These are phyloP conservation scores for Drosophila formosana DNA, from an alignment of 2,888 invertebrate species.

Conservation along the genomic window DNA sequence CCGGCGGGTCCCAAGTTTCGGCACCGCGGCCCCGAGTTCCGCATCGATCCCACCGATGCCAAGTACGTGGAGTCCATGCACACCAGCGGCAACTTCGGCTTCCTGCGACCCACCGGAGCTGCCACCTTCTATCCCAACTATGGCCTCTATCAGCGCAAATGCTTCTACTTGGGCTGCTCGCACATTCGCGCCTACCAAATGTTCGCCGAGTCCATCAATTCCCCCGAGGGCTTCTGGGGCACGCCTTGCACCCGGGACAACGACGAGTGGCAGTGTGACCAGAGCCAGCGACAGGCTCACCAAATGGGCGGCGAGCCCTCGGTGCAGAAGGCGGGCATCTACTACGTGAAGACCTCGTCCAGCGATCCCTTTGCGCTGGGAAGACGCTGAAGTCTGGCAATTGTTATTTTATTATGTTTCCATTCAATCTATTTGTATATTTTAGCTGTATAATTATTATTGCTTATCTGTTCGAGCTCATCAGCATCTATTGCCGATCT, in stretches of 20 bases:
- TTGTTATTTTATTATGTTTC: too few relatives aligned
- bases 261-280: conserved; percentile 73
- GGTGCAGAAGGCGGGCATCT: conserved; percentile 69
- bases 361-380: conserved; percentile 77
- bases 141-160: conserved; percentile 78
- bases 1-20: conserved; percentile 83
- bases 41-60: conserved; percentile 83
- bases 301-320: conserved; percentile 83
- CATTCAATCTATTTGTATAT: too few relatives aligned
- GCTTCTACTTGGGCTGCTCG: conserved; percentile 81
- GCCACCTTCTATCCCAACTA: conserved; percentile 85
- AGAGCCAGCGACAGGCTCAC: conserved; percentile 52
- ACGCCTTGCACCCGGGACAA: conserved; percentile 66
- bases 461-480: too few relatives aligned
- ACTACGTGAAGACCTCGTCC: conserved; percentile 77
- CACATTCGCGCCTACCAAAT: conserved; percentile 82
- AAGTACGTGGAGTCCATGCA: conserved; percentile 84
- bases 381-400: conserved; percentile 12
- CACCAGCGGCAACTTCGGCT: conserved; percentile 83
- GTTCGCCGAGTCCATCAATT: conserved; percentile 82
- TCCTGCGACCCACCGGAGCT: conserved; percentile 79
- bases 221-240: conserved; percentile 80
- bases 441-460: too few relatives aligned
- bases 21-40: conserved; percentile 65
- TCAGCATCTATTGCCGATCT: too few relatives aligned